Percentiles rank a stretch among this genome's conserved stretches.
Conservation (phyloP, 2,888 invertebrate genomes). For the Eristalinus aeneus region DNA sequence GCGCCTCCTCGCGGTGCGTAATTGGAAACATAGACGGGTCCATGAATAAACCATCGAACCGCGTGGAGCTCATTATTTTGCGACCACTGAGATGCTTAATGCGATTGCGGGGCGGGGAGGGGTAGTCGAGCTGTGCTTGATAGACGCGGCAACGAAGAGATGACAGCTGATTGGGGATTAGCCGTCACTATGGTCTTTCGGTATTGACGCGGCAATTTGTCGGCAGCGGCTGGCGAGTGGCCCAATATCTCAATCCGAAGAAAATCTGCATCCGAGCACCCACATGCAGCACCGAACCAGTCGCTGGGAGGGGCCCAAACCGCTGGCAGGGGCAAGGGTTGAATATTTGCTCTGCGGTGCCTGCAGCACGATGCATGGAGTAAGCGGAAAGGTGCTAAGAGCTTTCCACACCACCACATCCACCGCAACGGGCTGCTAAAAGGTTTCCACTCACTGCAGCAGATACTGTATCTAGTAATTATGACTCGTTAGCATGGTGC, state of each 20-base stretch:
- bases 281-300: conserved; percentile 21
- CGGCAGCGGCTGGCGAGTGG: conserved; percentile 18
- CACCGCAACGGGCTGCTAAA: conserved; percentile 30
- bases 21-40: background rate
- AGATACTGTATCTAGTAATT: conserved; percentile 47
- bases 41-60: background rate
- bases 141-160: background rate
- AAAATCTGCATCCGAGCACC: conserved; percentile 47
- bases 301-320: conserved; percentile 1
- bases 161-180: conserved; percentile 25
- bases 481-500: conserved; percentile 47
- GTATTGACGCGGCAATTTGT: conserved; percentile 34
- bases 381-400: conserved; percentile 62
- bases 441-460: conserved; percentile 29
- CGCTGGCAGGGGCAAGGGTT: conserved; percentile 9
- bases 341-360: conserved; percentile 50
- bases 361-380: conserved; percentile 16
- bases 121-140: background rate
- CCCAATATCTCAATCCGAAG: conserved; percentile 36
- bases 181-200: background rate
- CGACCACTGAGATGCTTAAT: background rate
- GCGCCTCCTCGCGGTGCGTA: background rate
- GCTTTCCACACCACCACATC: conserved; percentile 50
- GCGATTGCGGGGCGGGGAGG: background rate
- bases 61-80: background rate